Evolutionary conservation across 2,888 invertebrate genomes (phyloP), one percentile per base, ranked within the genome.

Genomic region (Lepeophtheirus nordmannii): DNA sequence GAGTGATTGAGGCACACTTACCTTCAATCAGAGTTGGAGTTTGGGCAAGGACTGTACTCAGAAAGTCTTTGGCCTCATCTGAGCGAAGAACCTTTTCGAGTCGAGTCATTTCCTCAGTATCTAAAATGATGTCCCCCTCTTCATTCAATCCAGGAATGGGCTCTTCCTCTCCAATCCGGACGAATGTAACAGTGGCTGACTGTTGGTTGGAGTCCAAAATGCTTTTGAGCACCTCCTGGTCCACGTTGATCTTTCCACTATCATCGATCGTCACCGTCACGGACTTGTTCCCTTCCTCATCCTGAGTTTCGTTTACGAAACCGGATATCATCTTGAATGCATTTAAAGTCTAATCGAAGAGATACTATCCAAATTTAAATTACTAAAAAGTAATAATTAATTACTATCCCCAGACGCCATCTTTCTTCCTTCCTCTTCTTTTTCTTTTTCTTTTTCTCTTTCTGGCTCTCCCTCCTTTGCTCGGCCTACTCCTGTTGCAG

Each of bases 51-150:
- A 72, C 77, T 14, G 78, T 78, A 58, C 78, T 78, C 53, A 80
- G 74, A 68, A 80, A 78, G 72, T 78, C 78, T 69, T 78, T 78
- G 1, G 80, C 79, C 70, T 80, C 77, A 71, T 79, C 80, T 58
- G 78, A 79, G 69, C 78, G 77, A 14, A 80, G 71, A 20, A 79
- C 79, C 53, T 77, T 78, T 71, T 80, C 79, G 65, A 80, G 71
- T 68, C 75, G 75, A 67, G 78, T 77, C 68, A 80, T 71, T 68
- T 79, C 78, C 70, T 80, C 79, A 5, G 77, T 76, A 72, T 79
- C 79, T 74, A 80, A 30, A 37, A 60, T 66, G 9, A 66, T 66
- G 23, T 20, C 58, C 9, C 58, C 58, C 22, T 30, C 58, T 30
- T 10, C 11, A 11, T 11, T 8, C 10, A 23, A 12, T 37, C 22